These are phyloP conservation scores for Delichon dasypus DNA, from an alignment of 2,797 vertebrate species.

Conservation along the genomic window DNA sequence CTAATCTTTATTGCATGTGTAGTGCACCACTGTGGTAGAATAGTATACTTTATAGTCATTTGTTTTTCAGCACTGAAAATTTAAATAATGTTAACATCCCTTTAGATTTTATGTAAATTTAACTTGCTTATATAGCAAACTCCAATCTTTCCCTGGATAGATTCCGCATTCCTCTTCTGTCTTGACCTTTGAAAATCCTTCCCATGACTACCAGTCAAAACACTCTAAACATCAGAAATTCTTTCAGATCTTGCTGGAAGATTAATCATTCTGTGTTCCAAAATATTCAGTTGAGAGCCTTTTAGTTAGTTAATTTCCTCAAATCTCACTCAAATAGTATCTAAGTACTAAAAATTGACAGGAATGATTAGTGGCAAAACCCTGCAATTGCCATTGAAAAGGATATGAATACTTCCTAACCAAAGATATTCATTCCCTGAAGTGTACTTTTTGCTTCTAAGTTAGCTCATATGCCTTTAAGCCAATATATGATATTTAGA, in stretches of 20 bases:
- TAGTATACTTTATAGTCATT: neutral
- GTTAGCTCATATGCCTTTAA: neutral
- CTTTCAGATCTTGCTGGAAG: conserved; percentile 55
- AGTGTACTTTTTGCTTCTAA: conserved; percentile 45
- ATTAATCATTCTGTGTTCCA: conserved; percentile 59
- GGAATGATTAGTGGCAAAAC: conserved; percentile 20
- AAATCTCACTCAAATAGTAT: conserved; percentile 54
- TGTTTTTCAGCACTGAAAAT: neutral
- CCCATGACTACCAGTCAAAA: conserved; percentile 65
- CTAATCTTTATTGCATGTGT: neutral
- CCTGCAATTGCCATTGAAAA: conserved; percentile 50
- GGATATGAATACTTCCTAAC: conserved; percentile 4
- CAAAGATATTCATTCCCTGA: conserved; percentile 51
- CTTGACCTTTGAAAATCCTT: conserved; percentile 69
- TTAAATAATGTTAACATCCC: conserved; percentile 13
- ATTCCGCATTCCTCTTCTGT: conserved; percentile 57
- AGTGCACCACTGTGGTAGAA: neutral
- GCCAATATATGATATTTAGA: neutral
- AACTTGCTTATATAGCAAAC: conserved; percentile 50
- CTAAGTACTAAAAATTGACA: conserved; percentile 61
- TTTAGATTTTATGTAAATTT: conserved; percentile 41
- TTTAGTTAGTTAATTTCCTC: conserved; percentile 66
- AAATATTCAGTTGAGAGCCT: conserved; percentile 60
- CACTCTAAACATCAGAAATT: conserved; percentile 53
- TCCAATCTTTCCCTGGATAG: conserved; percentile 50